phyloP scores from a whole-genome alignment of 1,140 invertebrate genomes.

The Probaryconus sp. region DNA sequence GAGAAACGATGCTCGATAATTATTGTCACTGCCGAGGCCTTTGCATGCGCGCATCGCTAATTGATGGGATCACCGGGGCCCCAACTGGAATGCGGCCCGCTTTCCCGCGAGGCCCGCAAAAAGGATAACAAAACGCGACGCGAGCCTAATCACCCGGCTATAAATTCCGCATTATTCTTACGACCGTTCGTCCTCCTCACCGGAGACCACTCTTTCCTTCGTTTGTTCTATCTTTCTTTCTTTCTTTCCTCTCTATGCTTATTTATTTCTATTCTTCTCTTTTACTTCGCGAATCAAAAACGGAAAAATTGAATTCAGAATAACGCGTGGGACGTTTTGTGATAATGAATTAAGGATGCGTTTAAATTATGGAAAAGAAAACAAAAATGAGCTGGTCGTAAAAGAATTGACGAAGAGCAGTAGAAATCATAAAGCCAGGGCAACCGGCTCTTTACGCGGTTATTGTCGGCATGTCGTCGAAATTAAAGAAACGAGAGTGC shows the following conservation, averaged over 20 bases:
- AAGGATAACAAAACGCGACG: conserved; percentile 45
- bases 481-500: conserved; percentile 68
- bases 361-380: no score
- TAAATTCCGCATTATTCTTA: conserved; percentile 62
- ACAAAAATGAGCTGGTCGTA: no score
- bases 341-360: no score
- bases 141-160: conserved; percentile 47
- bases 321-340: no score
- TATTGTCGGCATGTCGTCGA: conserved; percentile 55
- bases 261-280: no score
- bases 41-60: conserved; percentile 54
- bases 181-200: conserved; percentile 53
- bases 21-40: conserved; percentile 53
- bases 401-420: no score
- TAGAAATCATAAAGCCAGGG: conserved; percentile 12
- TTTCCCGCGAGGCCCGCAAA: conserved; percentile 50
- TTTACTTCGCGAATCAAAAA: no score
- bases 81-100: conserved; percentile 51
- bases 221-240: conserved; percentile 41
- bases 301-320: no score
- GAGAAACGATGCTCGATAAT: conserved; percentile 30
- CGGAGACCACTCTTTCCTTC: conserved; percentile 41
- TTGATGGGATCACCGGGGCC: conserved; percentile 47
- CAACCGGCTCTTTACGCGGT: conserved; percentile 3
- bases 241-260: no score